These are phyloP conservation scores for Pangasius krempfi DNA, from an alignment of 2,797 vertebrate species.

Conservation along the genomic window DNA sequence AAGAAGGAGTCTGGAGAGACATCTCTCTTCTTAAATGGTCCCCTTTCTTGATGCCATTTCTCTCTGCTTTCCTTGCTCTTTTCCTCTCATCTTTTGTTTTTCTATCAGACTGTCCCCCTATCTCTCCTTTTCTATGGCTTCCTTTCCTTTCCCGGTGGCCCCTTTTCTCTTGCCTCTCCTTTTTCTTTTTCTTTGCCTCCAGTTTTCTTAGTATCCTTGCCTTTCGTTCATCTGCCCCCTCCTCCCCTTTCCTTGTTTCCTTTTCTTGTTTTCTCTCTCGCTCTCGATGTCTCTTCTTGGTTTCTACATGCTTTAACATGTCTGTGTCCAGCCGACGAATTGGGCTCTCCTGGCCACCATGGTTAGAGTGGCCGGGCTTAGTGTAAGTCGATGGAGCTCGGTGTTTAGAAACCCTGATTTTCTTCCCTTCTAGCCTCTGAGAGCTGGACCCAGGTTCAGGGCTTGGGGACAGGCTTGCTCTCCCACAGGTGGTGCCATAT, in stretches of 20 bases:
- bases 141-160: conserved; percentile 63
- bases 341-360: conserved; percentile 53
- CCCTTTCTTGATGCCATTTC: conserved; percentile 42
- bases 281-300: conserved; percentile 63
- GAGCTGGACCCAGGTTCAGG: conserved; percentile 50
- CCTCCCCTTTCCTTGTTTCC: conserved; percentile 57
- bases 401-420: conserved; percentile 65
- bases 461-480: conserved; percentile 38
- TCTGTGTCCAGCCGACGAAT: conserved; percentile 60
- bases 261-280: conserved; percentile 64
- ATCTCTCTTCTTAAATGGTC: conserved; percentile 5
- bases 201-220: conserved; percentile 64
- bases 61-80: conserved; percentile 58
- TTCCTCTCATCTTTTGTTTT: conserved; percentile 64
- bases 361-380: conserved; percentile 48
- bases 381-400: conserved; percentile 52
- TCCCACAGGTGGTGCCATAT: conserved; percentile 11
- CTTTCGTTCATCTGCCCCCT: conserved; percentile 55
- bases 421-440: conserved; percentile 63
- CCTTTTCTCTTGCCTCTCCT: conserved; percentile 47
- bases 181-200: conserved; percentile 55
- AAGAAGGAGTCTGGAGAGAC: conserved; percentile 4
- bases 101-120: conserved; percentile 52
- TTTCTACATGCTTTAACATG: conserved; percentile 63
- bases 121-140: conserved; percentile 67